Evolutionary conservation across 2,797 vertebrate genomes (phyloP).

Genomic region (Perdix hodgsoniae): DNA sequence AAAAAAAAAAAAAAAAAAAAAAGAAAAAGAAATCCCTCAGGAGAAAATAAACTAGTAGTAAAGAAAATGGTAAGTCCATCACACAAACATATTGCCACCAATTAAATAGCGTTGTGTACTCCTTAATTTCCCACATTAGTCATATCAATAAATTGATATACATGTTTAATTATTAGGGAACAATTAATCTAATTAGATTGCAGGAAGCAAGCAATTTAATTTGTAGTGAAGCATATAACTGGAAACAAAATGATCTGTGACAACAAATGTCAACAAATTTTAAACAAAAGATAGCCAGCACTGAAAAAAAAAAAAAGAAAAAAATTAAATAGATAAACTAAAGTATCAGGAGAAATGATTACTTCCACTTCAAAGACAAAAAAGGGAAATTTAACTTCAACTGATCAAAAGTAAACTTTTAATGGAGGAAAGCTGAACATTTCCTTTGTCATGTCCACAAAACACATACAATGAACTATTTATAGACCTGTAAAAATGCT

Average conservation of each 20-base stretch:
- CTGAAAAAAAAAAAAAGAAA: not conserved
- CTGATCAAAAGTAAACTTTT: not conserved
- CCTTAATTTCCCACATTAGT: constrained; percentile 57
- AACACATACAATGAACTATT: not conserved
- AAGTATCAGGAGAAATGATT: not conserved
- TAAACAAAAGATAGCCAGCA: not conserved
- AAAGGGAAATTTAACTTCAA: constrained; percentile 3
- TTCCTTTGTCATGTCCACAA: not conserved
- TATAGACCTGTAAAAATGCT: not conserved
- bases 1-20: too few relatives aligned
- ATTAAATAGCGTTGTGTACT: constrained; percentile 33
- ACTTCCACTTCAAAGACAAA: not conserved
- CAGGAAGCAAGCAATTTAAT: constrained; percentile 49
- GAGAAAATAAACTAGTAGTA: constrained; percentile 39
- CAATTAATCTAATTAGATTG: constrained; percentile 72
- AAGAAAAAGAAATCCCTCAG: not conserved
- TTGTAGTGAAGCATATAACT: constrained; percentile 52
- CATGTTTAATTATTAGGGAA: constrained; percentile 56
- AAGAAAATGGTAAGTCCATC: constrained; percentile 48
- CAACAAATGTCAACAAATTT: constrained; percentile 42
- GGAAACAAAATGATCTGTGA: constrained; percentile 59
- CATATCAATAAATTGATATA: constrained; percentile 65
- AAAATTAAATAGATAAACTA: not conserved
- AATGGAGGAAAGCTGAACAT: not conserved
- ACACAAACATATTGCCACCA: constrained; percentile 34